Conservation (phyloP, 2,888 invertebrate species). For the Vesta saturnalis region DNA sequence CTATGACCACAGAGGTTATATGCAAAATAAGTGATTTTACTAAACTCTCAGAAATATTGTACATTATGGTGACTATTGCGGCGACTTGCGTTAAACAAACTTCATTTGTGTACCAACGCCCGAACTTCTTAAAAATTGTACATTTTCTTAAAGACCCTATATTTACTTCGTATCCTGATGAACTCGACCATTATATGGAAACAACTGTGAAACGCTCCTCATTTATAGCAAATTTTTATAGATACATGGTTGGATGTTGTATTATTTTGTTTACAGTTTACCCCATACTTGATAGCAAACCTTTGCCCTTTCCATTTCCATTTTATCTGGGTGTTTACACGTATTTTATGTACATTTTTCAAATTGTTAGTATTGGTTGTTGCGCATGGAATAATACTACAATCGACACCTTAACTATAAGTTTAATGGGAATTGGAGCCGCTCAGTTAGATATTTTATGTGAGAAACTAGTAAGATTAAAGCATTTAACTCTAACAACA, state of each 20-base stretch:
- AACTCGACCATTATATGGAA: constrained; percentile 29
- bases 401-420: constrained; percentile 27
- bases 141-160: constrained; percentile 25
- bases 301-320: constrained; percentile 38
- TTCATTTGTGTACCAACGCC: constrained; percentile 15
- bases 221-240: constrained; percentile 26
- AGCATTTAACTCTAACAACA: neutral
- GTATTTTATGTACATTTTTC: constrained; percentile 29
- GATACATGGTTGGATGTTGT: constrained; percentile 14
- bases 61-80: constrained; percentile 32
- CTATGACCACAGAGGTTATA: constrained; percentile 23
- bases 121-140: constrained; percentile 17
- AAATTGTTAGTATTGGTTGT: constrained; percentile 15
- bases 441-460: constrained; percentile 32
- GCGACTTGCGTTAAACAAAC: constrained; percentile 20
- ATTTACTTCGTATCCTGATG: constrained; percentile 27
- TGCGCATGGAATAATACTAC: constrained; percentile 37
- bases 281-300: constrained; percentile 28
- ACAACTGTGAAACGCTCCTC: constrained; percentile 21
- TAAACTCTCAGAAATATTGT: constrained; percentile 31
- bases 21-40: constrained; percentile 25
- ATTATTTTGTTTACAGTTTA: constrained; percentile 19
- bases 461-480: constrained; percentile 18
- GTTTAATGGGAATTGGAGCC: constrained; percentile 27
- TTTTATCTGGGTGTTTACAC: constrained; percentile 29